Evolutionary conservation across 2,888 invertebrate species (phyloP), one percentile per base, ranked within the genome.

Genomic region (Electrophaes corylata): DNA sequence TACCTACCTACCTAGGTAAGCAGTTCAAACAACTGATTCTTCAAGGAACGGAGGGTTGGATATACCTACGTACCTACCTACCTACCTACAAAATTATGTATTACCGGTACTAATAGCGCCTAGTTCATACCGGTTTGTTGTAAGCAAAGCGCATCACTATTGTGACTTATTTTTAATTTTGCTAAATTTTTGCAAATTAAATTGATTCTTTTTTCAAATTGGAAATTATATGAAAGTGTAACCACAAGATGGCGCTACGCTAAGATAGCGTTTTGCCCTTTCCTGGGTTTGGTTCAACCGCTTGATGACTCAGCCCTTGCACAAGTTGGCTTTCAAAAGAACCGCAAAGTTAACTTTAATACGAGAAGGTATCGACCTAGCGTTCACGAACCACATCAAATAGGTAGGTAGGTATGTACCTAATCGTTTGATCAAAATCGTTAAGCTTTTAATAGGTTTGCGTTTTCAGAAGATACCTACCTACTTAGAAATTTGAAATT

Each of bases 291-390:
- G 33, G 58, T 53, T 58, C 58, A 49, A 58, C 41, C 48, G 40
- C 37, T 50, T 58, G 49, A 54, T 60, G 60, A 60, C 18, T 60
- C 51, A 60, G 37, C 0, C 20, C 47, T 56, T 60, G 47, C 55
- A 39, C 51, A 60, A 51, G 37, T 16, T 29, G 44, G 6, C 60
- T 60, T 60, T 55, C 51, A 60, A 55, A 60, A 51, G 55, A 60
- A 48, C 60, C 60, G 47, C 51, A 40, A 11, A 20, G 14, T 31
- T 50, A 19, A 41, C 31, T 33, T 31, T 11, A 12, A 26, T 20
- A 20, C 11, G 20, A 40, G 37, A 37, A 4, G 8, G 3, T 16
- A 37, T 37, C n/a, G 16, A 37, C 8, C 37, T 16, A 37, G 4
- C 48, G 23, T 37, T 48, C 23, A 39, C 26, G 18, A 12, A 44